A percentile compares a stretch with the other conserved stretches of the same genome.
Evolutionary conservation across 2,888 invertebrate species (phyloP).

Genomic region (Temnothorax ravouxi): DNA sequence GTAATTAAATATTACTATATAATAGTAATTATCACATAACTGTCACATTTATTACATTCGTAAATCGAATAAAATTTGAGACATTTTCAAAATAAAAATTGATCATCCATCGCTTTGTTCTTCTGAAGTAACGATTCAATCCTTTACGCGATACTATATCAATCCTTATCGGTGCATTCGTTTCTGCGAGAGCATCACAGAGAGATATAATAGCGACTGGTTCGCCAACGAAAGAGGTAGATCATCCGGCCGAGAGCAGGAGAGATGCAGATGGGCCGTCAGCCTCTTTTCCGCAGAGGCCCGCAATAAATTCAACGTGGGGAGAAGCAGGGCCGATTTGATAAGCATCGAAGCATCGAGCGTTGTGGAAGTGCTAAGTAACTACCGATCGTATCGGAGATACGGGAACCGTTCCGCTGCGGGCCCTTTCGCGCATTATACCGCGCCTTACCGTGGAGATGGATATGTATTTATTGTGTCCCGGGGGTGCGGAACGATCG

Average conservation of each 20-base stretch:
- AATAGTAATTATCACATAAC: neutral
- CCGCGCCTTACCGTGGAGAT: constrained; percentile 9
- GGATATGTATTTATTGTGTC: constrained; percentile 52
- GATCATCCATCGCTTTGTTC: neutral
- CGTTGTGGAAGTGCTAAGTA: constrained; percentile 85
- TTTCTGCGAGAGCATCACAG: constrained; percentile 32
- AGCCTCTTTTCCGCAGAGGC: constrained; percentile 77
- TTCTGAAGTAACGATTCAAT: constrained; percentile 9
- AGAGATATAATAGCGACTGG: constrained; percentile 13
- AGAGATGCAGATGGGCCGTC: constrained; percentile 75
- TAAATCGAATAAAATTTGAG: neutral
- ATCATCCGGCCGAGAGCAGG: neutral
- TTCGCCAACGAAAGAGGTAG: constrained; percentile 19
- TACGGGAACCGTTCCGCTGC: constrained; percentile 68
- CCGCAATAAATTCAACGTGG: constrained; percentile 84
- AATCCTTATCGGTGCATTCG: neutral
- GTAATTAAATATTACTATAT: neutral
- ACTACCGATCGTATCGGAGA: constrained; percentile 84
- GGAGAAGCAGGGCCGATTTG: constrained; percentile 73
- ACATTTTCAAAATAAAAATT: neutral
- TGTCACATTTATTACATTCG: neutral
- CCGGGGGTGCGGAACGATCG: constrained; percentile 42
- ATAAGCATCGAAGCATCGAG: constrained; percentile 82
- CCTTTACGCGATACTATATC: neutral
- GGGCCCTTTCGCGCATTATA: constrained; percentile 53